Evolutionary conservation across 2,888 invertebrate species (phyloP).

Genomic region (Sphinx pinastri): DNA sequence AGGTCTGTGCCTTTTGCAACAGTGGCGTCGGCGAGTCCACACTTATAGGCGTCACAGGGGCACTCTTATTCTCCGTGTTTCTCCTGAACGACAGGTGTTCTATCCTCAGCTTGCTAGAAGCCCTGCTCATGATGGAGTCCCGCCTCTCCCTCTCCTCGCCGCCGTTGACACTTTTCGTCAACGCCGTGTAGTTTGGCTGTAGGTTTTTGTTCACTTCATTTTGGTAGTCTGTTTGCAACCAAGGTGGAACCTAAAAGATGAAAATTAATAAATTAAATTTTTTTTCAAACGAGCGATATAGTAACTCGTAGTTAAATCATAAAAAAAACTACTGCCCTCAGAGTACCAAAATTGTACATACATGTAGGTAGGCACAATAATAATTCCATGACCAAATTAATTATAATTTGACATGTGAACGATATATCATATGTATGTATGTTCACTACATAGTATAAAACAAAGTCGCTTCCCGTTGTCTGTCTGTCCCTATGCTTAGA

Average conservation of each 20-base stretch:
- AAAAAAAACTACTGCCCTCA: no score
- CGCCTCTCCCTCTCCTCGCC: conserved; percentile 71
- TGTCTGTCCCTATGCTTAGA: no score
- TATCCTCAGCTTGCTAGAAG: conserved; percentile 74
- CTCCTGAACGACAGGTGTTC: conserved; percentile 74
- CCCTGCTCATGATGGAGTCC: conserved; percentile 77
- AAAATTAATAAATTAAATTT: neutral
- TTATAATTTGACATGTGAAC: no score
- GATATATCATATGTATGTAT: no score
- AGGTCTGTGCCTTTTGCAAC: conserved; percentile 48
- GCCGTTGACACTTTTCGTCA: conserved; percentile 68
- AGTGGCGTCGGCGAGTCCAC: conserved; percentile 53
- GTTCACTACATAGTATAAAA: no score
- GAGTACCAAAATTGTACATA: no score
- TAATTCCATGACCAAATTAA: no score
- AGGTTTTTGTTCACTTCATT: conserved; percentile 79
- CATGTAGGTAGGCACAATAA: no score
- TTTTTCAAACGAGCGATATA: neutral
- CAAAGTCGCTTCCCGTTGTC: no score
- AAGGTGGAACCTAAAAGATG: conserved; percentile 86
- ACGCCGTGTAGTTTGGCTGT: conserved; percentile 75
- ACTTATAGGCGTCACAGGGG: conserved; percentile 63
- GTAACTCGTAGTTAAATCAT: no score
- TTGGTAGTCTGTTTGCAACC: conserved; percentile 87
- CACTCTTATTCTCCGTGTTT: conserved; percentile 62